A percentile compares a stretch with the other conserved stretches of the same genome.
phyloP scores from a whole-genome alignment of 2,113 vertebrate species.

The Lycocorax pyrrhopterus region DNA sequence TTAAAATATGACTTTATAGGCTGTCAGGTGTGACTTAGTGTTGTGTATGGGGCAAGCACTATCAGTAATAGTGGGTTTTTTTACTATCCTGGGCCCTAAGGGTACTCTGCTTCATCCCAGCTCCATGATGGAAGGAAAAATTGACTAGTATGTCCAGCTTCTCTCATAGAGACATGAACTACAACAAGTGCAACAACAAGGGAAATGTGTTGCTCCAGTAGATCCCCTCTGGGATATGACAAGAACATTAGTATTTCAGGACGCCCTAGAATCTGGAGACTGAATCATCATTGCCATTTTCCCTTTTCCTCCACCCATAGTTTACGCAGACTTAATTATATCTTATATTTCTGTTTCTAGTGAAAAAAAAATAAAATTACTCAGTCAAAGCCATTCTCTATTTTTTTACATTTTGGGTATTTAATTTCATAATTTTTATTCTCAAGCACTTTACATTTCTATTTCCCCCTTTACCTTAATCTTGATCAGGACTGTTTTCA shows the following conservation, averaged over 20 bases:
- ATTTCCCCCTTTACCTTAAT: neutral
- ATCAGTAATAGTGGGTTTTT: fast-evolving
- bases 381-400: neutral
- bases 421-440: neutral
- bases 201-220: neutral
- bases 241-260: neutral
- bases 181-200: neutral
- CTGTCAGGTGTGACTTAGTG: neutral
- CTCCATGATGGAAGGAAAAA: neutral
- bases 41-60: neutral
- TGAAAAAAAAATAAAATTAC: neutral
- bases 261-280: neutral
- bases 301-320: neutral
- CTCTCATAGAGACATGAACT: neutral
- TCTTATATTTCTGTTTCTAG: neutral
- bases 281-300: neutral
- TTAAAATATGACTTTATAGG: neutral
- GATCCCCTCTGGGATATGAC: fast-evolving
- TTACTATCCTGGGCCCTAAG: neutral
- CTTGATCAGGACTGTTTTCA: neutral
- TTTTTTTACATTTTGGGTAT: neutral
- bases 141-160: neutral
- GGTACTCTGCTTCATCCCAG: neutral
- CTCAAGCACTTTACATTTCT: neutral
- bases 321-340: neutral